These are phyloP conservation scores for Drosophila funebris DNA, from an alignment of 1,140 invertebrate genomes.

Conservation along the genomic window DNA sequence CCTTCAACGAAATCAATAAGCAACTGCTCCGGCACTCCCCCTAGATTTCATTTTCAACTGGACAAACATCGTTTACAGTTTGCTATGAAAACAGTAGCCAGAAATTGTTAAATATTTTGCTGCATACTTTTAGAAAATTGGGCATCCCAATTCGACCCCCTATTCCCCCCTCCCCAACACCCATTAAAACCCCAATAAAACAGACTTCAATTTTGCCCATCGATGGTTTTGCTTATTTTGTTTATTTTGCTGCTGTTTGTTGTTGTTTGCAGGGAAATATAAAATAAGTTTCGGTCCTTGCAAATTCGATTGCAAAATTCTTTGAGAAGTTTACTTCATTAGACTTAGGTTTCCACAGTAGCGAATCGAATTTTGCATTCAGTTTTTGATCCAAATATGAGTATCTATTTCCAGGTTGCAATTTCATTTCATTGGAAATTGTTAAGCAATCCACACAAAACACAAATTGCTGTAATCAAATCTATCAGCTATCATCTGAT, in stretches of 20 bases:
- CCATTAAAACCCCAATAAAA: slow-evolving; percentile 37
- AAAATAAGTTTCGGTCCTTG: slow-evolving; percentile 18
- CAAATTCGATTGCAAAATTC: slow-evolving; percentile 31
- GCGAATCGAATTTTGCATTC: slow-evolving; percentile 7
- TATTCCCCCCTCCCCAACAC: neutral
- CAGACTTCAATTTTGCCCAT: slow-evolving; percentile 24
- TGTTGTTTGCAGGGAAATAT: neutral
- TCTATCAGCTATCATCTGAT: neutral
- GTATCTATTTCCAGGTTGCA: slow-evolving; percentile 4
- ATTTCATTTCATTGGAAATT: slow-evolving; percentile 23
- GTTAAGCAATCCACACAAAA: neutral
- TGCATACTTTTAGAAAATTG: slow-evolving; percentile 61
- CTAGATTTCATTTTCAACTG: slow-evolving; percentile 6
- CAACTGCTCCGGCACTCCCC: slow-evolving; percentile 3
- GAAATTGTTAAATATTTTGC: slow-evolving; percentile 57
- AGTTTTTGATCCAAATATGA: neutral
- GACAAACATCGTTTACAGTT: slow-evolving; percentile 15
- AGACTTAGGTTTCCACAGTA: slow-evolving; percentile 4
- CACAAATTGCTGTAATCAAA: slow-evolving; percentile 30
- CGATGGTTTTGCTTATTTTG: slow-evolving; percentile 8
- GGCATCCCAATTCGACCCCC: neutral
- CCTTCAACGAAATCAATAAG: slow-evolving; percentile 61
- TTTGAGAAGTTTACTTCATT: slow-evolving; percentile 1
- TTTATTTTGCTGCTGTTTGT: neutral
- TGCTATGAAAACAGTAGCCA: slow-evolving; percentile 30